phyloP scores from a whole-genome alignment of 2,797 vertebrate genomes.

The Crenichthys baileyi region DNA sequence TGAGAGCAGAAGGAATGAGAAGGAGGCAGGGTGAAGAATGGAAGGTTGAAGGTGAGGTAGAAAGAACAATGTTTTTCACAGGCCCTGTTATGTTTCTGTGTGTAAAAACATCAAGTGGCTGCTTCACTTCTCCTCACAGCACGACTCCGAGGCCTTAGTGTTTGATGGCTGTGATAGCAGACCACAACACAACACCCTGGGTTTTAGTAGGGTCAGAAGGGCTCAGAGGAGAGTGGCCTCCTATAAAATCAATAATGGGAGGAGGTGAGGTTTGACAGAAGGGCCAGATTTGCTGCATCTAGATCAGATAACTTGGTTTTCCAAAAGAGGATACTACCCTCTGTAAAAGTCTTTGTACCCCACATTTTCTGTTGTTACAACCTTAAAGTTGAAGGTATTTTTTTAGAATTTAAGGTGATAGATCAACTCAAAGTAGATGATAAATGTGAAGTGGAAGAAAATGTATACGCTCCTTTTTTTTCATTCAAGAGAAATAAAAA shows the following conservation, averaged over 20 bases:
- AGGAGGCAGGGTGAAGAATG: conserved; percentile 19
- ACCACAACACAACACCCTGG: conserved; percentile 34
- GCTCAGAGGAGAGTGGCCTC: conserved; percentile 38
- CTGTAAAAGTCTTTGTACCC: neutral
- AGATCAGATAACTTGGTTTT: neutral
- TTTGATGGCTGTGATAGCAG: conserved; percentile 60
- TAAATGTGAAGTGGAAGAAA: too few species aligned
- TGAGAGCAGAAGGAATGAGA: neutral
- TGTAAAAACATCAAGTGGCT: conserved; percentile 68
- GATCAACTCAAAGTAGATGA: neutral
- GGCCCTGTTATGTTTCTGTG: conserved; percentile 47
- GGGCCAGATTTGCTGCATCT: neutral
- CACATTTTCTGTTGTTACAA: neutral
- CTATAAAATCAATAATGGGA: conserved; percentile 6
- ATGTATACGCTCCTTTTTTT: too few species aligned
- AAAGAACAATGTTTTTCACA: conserved; percentile 52
- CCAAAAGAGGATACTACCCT: neutral
- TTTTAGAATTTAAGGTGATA: neutral
- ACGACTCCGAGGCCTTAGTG: conserved; percentile 33
- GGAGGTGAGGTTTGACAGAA: neutral
- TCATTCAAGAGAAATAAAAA: neutral
- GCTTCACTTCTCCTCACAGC: conserved; percentile 56
- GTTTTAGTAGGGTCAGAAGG: conserved; percentile 24
- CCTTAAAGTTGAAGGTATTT: neutral
- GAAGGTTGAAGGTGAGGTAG: conserved; percentile 35